Conservation (phyloP, 2,888 invertebrate genomes). For the Conus canariensis region DNA sequence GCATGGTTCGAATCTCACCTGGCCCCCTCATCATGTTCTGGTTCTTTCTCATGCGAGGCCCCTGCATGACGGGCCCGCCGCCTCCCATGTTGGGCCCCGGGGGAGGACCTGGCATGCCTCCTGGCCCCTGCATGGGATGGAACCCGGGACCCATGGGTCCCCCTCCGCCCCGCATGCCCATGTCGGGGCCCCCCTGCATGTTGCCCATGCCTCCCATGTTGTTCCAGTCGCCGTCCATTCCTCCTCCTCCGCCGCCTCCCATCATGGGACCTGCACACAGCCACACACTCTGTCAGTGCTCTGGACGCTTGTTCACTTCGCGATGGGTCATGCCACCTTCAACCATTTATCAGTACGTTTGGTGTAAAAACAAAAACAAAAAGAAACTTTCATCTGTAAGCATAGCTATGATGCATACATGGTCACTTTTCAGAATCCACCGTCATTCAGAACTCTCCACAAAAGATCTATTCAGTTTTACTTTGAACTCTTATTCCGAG, state of each 20-base stretch:
- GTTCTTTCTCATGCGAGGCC: constrained; percentile 33
- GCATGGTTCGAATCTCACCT: not conserved
- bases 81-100: constrained; percentile 37
- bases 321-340: no score
- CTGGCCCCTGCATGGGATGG: constrained; percentile 37
- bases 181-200: constrained; percentile 4
- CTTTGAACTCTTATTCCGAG: no score
- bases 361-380: not conserved
- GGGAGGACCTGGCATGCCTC: constrained; percentile 11
- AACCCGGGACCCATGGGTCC: constrained; percentile 38
- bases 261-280: constrained; percentile 35
- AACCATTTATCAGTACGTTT: no score
- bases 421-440: no score
- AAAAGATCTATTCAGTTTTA: no score
- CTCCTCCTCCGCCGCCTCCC: constrained; percentile 22
- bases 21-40: constrained; percentile 17
- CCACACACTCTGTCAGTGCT: not conserved
- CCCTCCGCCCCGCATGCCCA: constrained; percentile 18
- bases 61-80: constrained; percentile 32
- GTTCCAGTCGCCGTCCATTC: constrained; percentile 36
- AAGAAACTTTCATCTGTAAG: no score
- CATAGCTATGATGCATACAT: no score
- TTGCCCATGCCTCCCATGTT: constrained; percentile 28
- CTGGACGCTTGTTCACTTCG: not conserved
- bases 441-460: no score